These are phyloP conservation scores for Noctua janthina DNA, from an alignment of 2,888 invertebrate genomes.

Conservation along the genomic window DNA sequence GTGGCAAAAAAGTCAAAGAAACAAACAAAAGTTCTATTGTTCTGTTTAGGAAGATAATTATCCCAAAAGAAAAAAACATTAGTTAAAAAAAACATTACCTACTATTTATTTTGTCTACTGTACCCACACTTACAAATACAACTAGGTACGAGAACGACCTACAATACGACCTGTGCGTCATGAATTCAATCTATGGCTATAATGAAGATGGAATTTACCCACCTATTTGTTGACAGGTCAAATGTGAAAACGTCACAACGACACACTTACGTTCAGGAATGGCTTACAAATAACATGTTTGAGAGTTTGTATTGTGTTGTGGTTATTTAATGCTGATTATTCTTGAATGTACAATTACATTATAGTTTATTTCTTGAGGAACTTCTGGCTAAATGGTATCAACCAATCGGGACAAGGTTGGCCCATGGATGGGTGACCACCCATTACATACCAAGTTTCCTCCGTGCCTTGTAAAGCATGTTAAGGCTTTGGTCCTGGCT, in stretches of 20 bases:
- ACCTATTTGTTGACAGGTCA: constrained; percentile 23
- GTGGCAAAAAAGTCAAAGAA: too few relatives aligned
- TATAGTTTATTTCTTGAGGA: too few relatives aligned
- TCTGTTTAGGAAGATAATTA: too few relatives aligned
- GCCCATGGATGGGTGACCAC: too few relatives aligned
- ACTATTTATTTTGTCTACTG: background rate
- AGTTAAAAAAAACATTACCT: too few relatives aligned
- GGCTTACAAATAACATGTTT: constrained; percentile 10
- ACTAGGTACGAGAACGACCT: background rate
- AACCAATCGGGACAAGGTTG: too few relatives aligned
- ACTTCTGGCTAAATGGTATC: too few relatives aligned
- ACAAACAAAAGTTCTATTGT: too few relatives aligned
- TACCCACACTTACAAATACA: constrained; percentile 5
- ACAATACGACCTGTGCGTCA: constrained; percentile 32
- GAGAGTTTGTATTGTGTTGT: background rate
- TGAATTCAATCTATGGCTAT: constrained; percentile 3
- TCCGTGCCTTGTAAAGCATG: too few relatives aligned
- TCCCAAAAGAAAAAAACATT: background rate
- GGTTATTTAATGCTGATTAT: background rate
- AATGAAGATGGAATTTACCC: background rate
- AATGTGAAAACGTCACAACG: constrained; percentile 31
- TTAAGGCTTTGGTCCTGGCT: too few relatives aligned
- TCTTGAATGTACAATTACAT: background rate
- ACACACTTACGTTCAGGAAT: background rate
- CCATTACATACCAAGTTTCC: too few relatives aligned